These are phyloP conservation scores for Junco hyemalis DNA, from an alignment of 2,113 vertebrate genomes.

Conservation along the genomic window DNA sequence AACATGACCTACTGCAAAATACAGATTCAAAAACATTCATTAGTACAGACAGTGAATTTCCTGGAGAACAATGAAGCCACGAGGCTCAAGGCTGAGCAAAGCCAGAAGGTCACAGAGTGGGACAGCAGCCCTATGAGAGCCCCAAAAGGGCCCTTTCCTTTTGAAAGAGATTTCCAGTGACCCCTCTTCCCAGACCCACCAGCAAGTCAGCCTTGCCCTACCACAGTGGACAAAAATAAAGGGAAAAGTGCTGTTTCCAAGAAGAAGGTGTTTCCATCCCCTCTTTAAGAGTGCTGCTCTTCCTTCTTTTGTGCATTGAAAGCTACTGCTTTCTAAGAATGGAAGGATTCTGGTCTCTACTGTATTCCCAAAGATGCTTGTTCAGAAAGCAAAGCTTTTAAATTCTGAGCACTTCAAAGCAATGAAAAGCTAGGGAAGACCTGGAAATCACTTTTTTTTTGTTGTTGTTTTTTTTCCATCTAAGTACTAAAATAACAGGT, in stretches of 20 bases:
- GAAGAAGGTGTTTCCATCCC: not conserved
- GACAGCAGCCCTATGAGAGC: not conserved
- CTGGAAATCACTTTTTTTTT: not conserved
- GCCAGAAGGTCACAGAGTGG: not conserved
- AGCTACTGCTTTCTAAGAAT: not conserved
- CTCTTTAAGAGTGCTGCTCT: not conserved
- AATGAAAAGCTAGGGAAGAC: not conserved
- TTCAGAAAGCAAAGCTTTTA: conserved; percentile 16
- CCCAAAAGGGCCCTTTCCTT: not conserved
- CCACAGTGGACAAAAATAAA: not conserved
- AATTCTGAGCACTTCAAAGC: not conserved
- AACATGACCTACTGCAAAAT: not conserved
- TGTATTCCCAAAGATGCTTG: not conserved
- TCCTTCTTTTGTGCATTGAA: not conserved
- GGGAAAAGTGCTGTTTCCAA: not conserved
- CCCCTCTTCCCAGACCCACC: not conserved
- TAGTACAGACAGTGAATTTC: conserved; percentile 12
- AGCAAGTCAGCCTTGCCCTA: not conserved
- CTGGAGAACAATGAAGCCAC: conserved; percentile 16
- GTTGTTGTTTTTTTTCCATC: not conserved
- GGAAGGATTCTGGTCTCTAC: not conserved
- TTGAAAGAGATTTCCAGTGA: not conserved
- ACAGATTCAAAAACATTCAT: conserved; percentile 17
- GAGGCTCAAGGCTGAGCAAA: conserved; percentile 6
- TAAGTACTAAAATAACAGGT: not conserved